Base-by-base conservation (phyloP, 1,140 invertebrate genomes). In the Drosophila nigrodunni region DNA sequence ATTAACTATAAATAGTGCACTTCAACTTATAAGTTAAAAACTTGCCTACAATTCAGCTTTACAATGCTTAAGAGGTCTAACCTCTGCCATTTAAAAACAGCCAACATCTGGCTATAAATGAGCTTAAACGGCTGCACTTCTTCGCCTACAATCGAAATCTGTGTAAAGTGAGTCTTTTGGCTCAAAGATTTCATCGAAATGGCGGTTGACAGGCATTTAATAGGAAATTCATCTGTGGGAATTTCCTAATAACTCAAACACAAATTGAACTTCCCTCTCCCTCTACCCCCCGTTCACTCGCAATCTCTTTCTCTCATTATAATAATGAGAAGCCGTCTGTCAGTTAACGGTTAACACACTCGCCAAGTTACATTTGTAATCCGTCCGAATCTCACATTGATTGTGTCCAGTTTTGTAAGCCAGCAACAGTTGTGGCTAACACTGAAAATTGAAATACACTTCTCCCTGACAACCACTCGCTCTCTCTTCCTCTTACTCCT, bases 381-480 rank as follows among this genome's bases (percentile, higher is more conserved):
- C 72, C 54, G 49, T 21, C 15, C 50, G 11, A 54, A 69, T 52
- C 46, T 15, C 52, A 35, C 37, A 47, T 54, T 61, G 39, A 70
- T 61, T 50, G 50, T 49, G 43, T 62, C 59, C 73, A 75, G 37
- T 58, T 21, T 30, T 43, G 50, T 18, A 21, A 25, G 59, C 37
- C 39, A 18, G 35, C 54, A 52, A 64, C 73, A 62, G 44, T 65
- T 71, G 58, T 43, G 39, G 50, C 46, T 47, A 50, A 37, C 37
- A 52, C 11, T 41, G 41, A 57, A 37, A 62, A 41, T 25, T 50
- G 35, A 35, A 44, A 35, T 8, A 37, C 13, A 37, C 15, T 44
- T 15, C 4, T 35, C n/a, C 52, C 8, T 15, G 18, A 21, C 18
- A 1, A 21, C 18, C 18, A 21, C 18, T 54, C 50, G 9, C 50